A percentile compares a stretch with the other conserved stretches of the same genome.
phyloP scores from a whole-genome alignment of 1,140 invertebrate species.

The Drosophila sturtevanti region DNA sequence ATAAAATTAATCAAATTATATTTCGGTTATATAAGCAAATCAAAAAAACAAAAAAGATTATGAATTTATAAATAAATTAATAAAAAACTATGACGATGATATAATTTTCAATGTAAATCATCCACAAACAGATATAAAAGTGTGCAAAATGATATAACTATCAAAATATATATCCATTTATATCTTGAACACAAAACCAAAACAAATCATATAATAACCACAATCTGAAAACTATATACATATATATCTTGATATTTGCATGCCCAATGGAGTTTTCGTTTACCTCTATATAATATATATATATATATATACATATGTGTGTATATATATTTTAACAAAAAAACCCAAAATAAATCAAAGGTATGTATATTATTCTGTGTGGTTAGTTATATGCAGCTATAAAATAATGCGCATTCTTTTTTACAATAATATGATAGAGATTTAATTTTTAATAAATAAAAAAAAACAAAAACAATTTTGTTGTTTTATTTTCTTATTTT shows the following conservation, averaged over 20 bases:
- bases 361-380: constrained; percentile 16
- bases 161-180: constrained; percentile 1
- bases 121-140: not conserved
- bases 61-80: constrained; percentile 42
- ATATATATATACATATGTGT: not conserved
- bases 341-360: not conserved
- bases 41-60: constrained; percentile 36
- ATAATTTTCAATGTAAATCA: constrained; percentile 9
- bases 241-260: constrained; percentile 15
- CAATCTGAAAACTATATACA: not conserved
- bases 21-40: constrained; percentile 31
- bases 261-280: constrained; percentile 9
- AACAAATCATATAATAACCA: constrained; percentile 7
- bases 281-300: not conserved
- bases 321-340: no score
- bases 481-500: not conserved
- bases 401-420: constrained; percentile 4
- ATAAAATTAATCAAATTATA: constrained; percentile 28
- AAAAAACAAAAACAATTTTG: constrained; percentile 3
- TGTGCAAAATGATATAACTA: not conserved
- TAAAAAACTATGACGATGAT: constrained; percentile 21
- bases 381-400: not conserved
- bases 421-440: constrained; percentile 5
- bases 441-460: constrained; percentile 7
- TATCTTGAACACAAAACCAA: constrained; percentile 3